Conservation (phyloP, 2,113 vertebrate genomes). For the Nycticebus coucang region DNA sequence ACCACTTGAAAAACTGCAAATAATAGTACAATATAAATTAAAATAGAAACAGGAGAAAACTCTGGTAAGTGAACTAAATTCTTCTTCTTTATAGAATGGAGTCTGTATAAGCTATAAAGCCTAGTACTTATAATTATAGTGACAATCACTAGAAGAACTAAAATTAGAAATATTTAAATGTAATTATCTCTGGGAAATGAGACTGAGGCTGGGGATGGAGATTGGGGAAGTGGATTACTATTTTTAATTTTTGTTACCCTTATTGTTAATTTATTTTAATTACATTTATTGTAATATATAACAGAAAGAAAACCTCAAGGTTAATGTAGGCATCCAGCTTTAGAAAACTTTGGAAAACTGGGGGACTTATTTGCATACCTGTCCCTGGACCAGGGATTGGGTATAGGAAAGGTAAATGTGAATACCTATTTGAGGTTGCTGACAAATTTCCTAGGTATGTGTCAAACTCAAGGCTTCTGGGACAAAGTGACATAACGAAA, state of each 20-base stretch:
- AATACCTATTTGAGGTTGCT: background rate
- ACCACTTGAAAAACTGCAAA: background rate
- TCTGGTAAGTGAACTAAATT: background rate
- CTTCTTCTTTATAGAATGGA: background rate
- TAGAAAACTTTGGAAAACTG: background rate
- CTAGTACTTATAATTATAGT: background rate
- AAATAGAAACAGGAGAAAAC: background rate
- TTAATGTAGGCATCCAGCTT: background rate
- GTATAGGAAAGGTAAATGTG: background rate
- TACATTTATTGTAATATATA: background rate
- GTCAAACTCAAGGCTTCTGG: background rate
- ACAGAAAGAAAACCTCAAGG: background rate
- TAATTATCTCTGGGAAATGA: background rate
- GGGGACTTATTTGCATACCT: background rate
- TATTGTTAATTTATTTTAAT: background rate
- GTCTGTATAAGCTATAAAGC: background rate
- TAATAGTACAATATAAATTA: background rate
- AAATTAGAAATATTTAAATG: conserved; percentile 32
- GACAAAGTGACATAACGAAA: background rate
- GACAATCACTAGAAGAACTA: background rate
- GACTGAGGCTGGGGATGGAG: background rate
- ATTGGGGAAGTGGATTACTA: background rate
- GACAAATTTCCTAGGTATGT: background rate
- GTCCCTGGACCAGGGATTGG: background rate
- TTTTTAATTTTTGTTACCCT: background rate